Percentiles rank a stretch among this genome's conserved stretches.
These are phyloP conservation scores for Baronia brevicornis DNA, from an alignment of 2,888 invertebrate species.

Conservation along the genomic window DNA sequence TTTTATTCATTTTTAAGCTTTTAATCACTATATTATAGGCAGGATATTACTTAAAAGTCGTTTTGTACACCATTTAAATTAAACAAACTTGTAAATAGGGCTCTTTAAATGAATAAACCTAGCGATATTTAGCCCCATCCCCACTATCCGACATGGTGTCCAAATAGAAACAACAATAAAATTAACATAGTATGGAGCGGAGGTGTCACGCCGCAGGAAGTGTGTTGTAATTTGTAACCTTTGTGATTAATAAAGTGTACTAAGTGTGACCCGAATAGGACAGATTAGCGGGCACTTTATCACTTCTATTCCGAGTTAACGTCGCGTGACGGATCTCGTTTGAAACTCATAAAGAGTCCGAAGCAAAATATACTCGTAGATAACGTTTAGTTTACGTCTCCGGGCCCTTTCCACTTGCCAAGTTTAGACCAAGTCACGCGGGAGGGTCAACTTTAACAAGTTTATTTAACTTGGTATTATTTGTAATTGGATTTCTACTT, in stretches of 20 bases:
- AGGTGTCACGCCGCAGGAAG: constrained; percentile 71
- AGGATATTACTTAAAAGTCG: too few species aligned
- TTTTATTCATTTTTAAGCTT: too few species aligned
- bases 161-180: constrained; percentile 65
- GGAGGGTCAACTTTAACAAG: constrained; percentile 57
- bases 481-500: constrained; percentile 65
- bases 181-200: constrained; percentile 66
- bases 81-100: too few species aligned
- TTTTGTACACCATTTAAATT: too few species aligned
- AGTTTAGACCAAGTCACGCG: constrained; percentile 48
- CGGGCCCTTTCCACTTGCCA: constrained; percentile 67
- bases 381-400: constrained; percentile 70
- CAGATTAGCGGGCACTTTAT: constrained; percentile 75
- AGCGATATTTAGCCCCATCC: constrained; percentile 42
- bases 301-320: constrained; percentile 73
- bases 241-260: constrained; percentile 76
- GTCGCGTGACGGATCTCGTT: constrained; percentile 75
- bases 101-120: constrained; percentile 16
- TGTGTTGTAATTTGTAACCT: constrained; percentile 72
- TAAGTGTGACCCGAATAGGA: constrained; percentile 74
- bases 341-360: constrained; percentile 74
- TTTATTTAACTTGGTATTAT: constrained; percentile 64
- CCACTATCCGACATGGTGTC: constrained; percentile 56
- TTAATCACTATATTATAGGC: too few species aligned
- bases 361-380: constrained; percentile 73